These are phyloP conservation scores for Operophtera brumata DNA, from an alignment of 2,888 invertebrate genomes.

Conservation along the genomic window DNA sequence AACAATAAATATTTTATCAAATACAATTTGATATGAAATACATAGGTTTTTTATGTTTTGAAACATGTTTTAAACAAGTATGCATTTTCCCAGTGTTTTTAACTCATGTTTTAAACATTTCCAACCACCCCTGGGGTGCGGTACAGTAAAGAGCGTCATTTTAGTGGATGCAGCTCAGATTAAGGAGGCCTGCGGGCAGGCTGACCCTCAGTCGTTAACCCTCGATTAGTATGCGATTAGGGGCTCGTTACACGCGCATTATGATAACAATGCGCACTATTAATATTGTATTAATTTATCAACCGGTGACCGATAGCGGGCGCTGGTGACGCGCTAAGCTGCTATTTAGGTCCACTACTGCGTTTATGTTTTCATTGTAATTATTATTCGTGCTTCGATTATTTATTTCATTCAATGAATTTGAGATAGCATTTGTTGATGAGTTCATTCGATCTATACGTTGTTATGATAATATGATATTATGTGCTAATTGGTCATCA, in stretches of 20 bases:
- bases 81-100: too few species aligned
- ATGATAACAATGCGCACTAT: conserved; percentile 50
- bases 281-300: conserved; percentile 60
- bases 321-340: conserved; percentile 7
- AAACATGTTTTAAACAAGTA: too few species aligned
- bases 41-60: too few species aligned
- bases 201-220: conserved; percentile 44
- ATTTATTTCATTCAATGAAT: not conserved
- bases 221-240: conserved; percentile 61
- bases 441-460: not conserved
- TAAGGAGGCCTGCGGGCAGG: conserved; percentile 28
- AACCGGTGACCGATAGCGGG: conserved; percentile 43
- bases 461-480: too few species aligned
- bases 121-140: too few species aligned
- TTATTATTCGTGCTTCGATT: not conserved
- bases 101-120: too few species aligned
- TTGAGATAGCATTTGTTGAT: not conserved
- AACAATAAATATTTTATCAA: too few species aligned
- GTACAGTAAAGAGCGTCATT: conserved; percentile 21
- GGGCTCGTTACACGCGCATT: conserved; percentile 57
- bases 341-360: not conserved
- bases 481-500: too few species aligned
- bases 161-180: conserved; percentile 27
- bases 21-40: too few species aligned
- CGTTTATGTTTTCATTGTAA: not conserved